These are phyloP conservation scores for Esox lucius DNA, from an alignment of 2,797 vertebrate genomes.

Conservation along the genomic window DNA sequence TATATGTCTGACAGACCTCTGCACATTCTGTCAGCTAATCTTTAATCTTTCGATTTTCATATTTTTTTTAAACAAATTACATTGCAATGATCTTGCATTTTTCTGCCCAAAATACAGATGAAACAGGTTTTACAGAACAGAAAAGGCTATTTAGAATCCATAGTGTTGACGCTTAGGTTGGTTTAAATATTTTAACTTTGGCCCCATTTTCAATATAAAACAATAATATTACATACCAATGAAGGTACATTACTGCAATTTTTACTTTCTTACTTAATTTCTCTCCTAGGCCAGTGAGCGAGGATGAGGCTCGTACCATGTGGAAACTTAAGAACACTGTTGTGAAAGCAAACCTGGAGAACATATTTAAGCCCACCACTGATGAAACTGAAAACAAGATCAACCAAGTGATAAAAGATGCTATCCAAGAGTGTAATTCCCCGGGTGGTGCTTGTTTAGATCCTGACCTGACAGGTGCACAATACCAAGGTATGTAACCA, in stretches of 20 bases:
- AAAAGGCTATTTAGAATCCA: background rate
- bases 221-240: background rate
- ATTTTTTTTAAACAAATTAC: background rate
- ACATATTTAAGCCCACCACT: conserved; percentile 6
- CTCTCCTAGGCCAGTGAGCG: background rate
- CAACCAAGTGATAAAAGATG: rapidly evolving
- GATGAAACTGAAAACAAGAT: rapidly evolving
- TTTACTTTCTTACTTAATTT: background rate
- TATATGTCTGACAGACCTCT: background rate
- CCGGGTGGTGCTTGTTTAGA: background rate
- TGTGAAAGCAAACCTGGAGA: conserved; percentile 36
- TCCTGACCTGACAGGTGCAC: rapidly evolving
- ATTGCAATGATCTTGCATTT: background rate
- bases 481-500: background rate
- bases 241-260: background rate
- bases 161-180: background rate
- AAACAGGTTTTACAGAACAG: rapidly evolving
- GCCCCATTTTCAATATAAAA: background rate
- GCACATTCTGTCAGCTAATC: background rate
- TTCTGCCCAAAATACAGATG: background rate
- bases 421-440: background rate
- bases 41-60: background rate
- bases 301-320: background rate
- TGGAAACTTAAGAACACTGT: background rate
- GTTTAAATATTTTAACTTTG: background rate